Percentiles rank a stretch among this genome's conserved stretches.
Evolutionary conservation across 92 coral and sea anemone genomes (phyloP).

Genomic region (Heteractis magnifica): DNA sequence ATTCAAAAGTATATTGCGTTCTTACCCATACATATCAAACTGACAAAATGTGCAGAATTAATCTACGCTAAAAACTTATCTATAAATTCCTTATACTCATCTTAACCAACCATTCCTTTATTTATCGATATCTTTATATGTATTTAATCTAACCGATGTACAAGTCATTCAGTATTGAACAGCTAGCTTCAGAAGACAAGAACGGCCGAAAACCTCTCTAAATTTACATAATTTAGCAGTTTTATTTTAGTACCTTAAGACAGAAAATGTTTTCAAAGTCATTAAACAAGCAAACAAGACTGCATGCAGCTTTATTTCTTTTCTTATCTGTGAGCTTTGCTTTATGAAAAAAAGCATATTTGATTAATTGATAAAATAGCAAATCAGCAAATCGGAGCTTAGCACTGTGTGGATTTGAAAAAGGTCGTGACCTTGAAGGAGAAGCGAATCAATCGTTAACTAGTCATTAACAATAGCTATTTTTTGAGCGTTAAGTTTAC

Average conservation of each 20-base stretch:
- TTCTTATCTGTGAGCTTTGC: background rate
- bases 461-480: background rate
- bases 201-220: too few species aligned
- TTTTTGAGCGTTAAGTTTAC: background rate
- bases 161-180: too few species aligned
- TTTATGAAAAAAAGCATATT: background rate
- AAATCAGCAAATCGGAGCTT: background rate
- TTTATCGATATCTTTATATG: too few species aligned
- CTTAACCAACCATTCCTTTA: too few species aligned
- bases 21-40: too few species aligned
- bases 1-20: too few species aligned
- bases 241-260: background rate
- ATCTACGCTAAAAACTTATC: too few species aligned
- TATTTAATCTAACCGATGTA: too few species aligned
- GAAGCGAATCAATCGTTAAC: background rate
- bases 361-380: background rate
- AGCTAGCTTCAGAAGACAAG: too few species aligned
- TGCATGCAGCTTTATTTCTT: background rate
- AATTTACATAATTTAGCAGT: background rate
- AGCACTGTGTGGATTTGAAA: background rate
- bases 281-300: background rate
- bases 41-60: too few species aligned
- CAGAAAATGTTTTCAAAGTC: background rate
- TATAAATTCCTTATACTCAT: too few species aligned
- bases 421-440: conserved; percentile 5